Percentiles rank a stretch among this genome's conserved stretches.
phyloP scores from a whole-genome alignment of 2,797 vertebrate species.

The Parauchenoglanis ngamensis region DNA sequence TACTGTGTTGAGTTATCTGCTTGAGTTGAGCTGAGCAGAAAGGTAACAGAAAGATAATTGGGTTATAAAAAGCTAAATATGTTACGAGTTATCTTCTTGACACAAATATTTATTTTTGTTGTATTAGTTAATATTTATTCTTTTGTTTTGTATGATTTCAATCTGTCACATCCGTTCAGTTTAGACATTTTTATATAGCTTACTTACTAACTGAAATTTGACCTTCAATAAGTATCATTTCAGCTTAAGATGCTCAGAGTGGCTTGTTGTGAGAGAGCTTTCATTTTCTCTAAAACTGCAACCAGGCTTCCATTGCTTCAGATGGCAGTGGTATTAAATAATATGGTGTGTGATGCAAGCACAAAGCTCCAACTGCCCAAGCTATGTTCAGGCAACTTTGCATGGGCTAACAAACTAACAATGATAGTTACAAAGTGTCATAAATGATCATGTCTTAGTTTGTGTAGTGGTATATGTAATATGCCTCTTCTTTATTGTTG shows the following conservation, averaged over 20 bases:
- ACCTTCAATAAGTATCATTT: not conserved
- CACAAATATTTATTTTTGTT: not conserved
- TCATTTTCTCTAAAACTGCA: slow-evolving; percentile 63
- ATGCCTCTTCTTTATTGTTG: slow-evolving; percentile 11
- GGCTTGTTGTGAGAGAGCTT: slow-evolving; percentile 24
- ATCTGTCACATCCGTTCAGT: not conserved
- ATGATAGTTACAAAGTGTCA: not conserved
- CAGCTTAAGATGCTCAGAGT: not conserved
- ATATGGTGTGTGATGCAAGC: slow-evolving; percentile 45
- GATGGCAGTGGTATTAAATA: slow-evolving; percentile 44
- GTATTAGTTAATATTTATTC: too few relatives aligned
- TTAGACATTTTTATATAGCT: not conserved
- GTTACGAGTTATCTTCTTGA: not conserved
- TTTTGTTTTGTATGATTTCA: not conserved
- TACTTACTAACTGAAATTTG: not conserved
- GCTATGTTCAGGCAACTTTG: slow-evolving; percentile 4
- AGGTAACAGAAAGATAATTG: not conserved
- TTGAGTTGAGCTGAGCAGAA: not conserved
- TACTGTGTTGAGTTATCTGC: not conserved
- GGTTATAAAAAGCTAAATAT: not conserved
- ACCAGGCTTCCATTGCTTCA: slow-evolving; percentile 64
- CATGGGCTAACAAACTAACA: not conserved
- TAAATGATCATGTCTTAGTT: not conserved
- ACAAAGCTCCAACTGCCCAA: slow-evolving; percentile 7
- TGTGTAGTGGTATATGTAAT: not conserved